phyloP scores from a whole-genome alignment of 2,888 invertebrate species.

The Polietes domitor region DNA sequence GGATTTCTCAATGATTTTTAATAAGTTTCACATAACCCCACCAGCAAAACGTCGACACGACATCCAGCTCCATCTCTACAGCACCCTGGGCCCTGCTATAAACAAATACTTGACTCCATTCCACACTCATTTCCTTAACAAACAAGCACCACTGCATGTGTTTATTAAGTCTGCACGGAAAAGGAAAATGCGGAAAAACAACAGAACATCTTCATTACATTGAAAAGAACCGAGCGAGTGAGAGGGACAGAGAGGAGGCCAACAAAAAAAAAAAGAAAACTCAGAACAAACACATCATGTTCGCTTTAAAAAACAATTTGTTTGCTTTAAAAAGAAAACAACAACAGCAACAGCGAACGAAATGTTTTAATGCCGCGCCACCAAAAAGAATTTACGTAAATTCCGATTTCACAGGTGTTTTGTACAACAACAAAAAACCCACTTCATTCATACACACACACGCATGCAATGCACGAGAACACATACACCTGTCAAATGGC shows the following conservation, averaged over 20 bases:
- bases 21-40: slow-evolving; percentile 13
- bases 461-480: not conserved
- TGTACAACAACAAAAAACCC: not conserved
- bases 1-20: slow-evolving; percentile 27
- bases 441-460: not conserved
- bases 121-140: no score
- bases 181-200: not conserved
- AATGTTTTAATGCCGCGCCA: not conserved
- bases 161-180: not conserved
- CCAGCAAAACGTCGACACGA: not conserved
- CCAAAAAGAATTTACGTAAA: slow-evolving; percentile 1
- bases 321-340: not conserved
- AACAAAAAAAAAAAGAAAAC: not conserved
- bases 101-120: no score
- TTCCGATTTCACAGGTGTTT: slow-evolving; percentile 47
- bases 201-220: not conserved
- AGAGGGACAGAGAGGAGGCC: not conserved
- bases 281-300: not conserved
- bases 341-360: not conserved
- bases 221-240: not conserved
- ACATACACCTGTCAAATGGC: not conserved
- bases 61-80: no score
- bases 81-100: no score
- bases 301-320: not conserved
- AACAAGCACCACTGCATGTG: not conserved